Base-by-base conservation (phyloP, 2,113 vertebrate genomes). In the Amblyopsis rosae region DNA sequence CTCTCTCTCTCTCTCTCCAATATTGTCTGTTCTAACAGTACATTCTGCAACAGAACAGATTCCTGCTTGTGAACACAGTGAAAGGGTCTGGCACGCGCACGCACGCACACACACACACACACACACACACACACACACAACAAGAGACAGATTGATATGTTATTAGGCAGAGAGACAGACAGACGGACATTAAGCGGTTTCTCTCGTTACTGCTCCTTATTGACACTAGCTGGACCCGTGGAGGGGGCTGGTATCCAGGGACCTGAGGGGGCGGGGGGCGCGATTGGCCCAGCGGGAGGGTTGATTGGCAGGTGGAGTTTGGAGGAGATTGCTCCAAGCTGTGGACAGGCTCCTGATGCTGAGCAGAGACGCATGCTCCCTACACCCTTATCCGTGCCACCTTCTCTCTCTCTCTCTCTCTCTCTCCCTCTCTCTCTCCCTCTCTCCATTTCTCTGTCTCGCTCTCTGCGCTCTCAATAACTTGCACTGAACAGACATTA, bases 321-420 rank as follows among this genome's bases (percentile, higher is more conserved):
- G 72, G 64, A 76, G 68, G 77, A 83, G 83, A 90, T 90, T 86
- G 82, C 70, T 89, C 68, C 87, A 88, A 84, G 86, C 87, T 89
- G 87, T 51, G 67, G 77, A 80, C 76, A 75, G 63, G 73, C 66
- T 68, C 65, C 79, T 89, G 84, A 89, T 80, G 77, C 77, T 88
- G 77, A 83, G 72, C 87, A 89, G 87, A 47, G 59, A 55, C 26
- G 26, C 26, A 26, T 26, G 26, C 26, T 26, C 26, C 26, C 26
- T 2, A 26, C 26, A 26, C 26, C 26, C 26, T 26, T 70, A 87
- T 81, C 67, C 69, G 75, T 56, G 72, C 74, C 51, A 16, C 35
- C 72, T 54, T 81, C 64, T 76, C 63, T 74, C 73, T 82, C 66
- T 82, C 69, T 67, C 74, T 72, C 59, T 67, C 71, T 59, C 16